phyloP scores from a whole-genome alignment of 2,888 invertebrate genomes.

The Bombyx huttoni region DNA sequence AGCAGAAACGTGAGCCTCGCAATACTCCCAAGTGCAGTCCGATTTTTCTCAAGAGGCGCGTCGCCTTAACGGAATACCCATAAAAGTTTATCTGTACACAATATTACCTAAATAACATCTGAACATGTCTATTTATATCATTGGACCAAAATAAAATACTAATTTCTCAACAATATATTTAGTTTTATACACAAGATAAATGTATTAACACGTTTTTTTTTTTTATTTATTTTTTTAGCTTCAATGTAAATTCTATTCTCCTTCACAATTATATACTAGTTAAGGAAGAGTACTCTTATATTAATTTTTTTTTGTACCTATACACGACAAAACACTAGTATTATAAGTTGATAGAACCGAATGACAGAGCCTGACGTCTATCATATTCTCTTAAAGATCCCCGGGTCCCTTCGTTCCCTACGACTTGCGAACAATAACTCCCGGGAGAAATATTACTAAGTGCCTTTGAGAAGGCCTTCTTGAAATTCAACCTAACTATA shows the following conservation, averaged over 20 bases:
- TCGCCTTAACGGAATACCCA: constrained; percentile 29
- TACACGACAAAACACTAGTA: not conserved
- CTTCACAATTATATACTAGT: not conserved
- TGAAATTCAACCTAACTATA: not conserved
- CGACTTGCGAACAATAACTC: too few relatives aligned
- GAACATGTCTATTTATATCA: constrained; percentile 36
- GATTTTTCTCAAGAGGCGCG: constrained; percentile 9
- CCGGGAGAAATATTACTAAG: too few relatives aligned
- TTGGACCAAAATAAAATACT: constrained; percentile 67
- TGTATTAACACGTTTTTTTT: not conserved
- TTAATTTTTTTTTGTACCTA: not conserved
- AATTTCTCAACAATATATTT: constrained; percentile 61
- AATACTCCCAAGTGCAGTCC: not conserved
- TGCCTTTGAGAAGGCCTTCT: too few relatives aligned
- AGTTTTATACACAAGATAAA: not conserved
- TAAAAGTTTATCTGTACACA: constrained; percentile 32
- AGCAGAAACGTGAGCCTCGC: too few relatives aligned
- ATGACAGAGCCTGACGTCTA: too few relatives aligned
- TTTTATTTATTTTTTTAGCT: too few relatives aligned
- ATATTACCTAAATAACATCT: constrained; percentile 47
- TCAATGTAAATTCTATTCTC: not conserved
- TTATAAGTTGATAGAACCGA: too few relatives aligned
- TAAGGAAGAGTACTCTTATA: not conserved
- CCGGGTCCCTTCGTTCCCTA: too few relatives aligned
- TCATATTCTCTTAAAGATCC: too few relatives aligned